These are phyloP conservation scores for Morone saxatilis DNA, from an alignment of 2,113 vertebrate genomes.

Conservation along the genomic window DNA sequence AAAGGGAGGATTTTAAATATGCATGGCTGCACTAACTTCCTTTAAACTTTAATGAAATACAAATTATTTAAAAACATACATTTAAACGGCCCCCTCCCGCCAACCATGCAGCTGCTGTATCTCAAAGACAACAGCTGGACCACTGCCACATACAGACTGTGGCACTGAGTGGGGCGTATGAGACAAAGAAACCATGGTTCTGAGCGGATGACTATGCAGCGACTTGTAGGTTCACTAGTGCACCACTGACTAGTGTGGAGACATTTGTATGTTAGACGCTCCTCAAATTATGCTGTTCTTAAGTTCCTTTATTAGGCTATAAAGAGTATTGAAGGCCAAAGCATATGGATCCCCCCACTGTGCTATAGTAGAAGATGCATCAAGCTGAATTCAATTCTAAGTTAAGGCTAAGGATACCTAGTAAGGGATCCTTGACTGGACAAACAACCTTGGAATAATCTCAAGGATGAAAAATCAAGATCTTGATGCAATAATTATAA, in stretches of 20 bases:
- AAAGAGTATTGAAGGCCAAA: conserved; percentile 21
- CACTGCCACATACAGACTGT: background rate
- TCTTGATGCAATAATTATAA: conserved; percentile 8
- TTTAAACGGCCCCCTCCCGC: conserved; percentile 29
- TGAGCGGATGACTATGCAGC: conserved; percentile 9
- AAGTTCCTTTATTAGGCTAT: conserved; percentile 17
- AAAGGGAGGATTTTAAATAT: conserved; percentile 58
- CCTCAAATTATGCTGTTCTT: conserved; percentile 6
- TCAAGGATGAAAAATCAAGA: background rate
- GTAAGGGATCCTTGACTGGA: background rate
- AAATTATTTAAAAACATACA: conserved; percentile 78
- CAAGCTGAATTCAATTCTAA: background rate
- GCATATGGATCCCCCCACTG: background rate
- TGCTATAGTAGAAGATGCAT: background rate
- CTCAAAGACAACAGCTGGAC: conserved; percentile 57
- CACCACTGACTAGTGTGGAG: background rate
- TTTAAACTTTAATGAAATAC: conserved; percentile 75
- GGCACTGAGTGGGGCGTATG: background rate
- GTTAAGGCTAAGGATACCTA: background rate
- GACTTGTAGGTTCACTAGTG: background rate
- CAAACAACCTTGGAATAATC: background rate
- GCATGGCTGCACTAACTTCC: conserved; percentile 45
- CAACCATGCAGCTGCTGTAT: conserved; percentile 17
- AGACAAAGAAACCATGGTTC: conserved; percentile 7
- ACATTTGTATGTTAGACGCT: conserved; percentile 17